Evolutionary conservation across 2,797 vertebrate genomes (phyloP), one percentile per base, ranked within the genome.

Genomic region (Pseudomugil gertrudae): DNA sequence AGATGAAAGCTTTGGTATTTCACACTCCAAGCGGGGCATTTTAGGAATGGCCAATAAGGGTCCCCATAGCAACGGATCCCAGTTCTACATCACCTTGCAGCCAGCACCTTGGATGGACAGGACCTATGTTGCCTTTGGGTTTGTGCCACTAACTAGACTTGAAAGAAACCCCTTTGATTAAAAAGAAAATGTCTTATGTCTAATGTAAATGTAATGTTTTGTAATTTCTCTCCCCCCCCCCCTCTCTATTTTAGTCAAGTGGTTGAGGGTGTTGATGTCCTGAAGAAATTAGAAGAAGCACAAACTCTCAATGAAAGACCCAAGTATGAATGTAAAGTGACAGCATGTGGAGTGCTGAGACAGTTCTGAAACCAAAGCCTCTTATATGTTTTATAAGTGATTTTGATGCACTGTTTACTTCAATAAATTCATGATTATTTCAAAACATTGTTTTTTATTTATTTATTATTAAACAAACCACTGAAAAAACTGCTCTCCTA

Each of bases 51-150:
- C 92, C 71, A 98, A 95, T 87, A 94, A 93, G 74, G 95, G 96
- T 43, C 80, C 73, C 21, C 95, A 98, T 71, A 97, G 85, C 77
- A 99, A 98, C 0, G 90, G 87, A 35, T 97, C 93, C 0, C 95
- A 98, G 83, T 97, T 98, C 86, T 97, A 96, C 76, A 94, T 97
- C 86, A 97, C 95, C 13, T 84, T 98, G 30, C 94, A 96, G 82
- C 80, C 95, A 55, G 65, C 93, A 5, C 88, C 81, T 21, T 95
- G 96, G 89, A 90, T 97, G 92, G 94, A 98, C 79, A 92, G 65
- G 87, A 96, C 93, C 83, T 95, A 95, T 0, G 92, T 98, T 56
- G 95, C 96, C 63, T 98, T 98, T 80, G 96, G 97, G 96, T 98
- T 89, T 5, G 94, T 95, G 74, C 19, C 1, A 59, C 30, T 38